A percentile compares a stretch with the other conserved stretches of the same genome.
Evolutionary conservation across 2,113 vertebrate genomes (phyloP).

Genomic region (Pachyramphus minor): DNA sequence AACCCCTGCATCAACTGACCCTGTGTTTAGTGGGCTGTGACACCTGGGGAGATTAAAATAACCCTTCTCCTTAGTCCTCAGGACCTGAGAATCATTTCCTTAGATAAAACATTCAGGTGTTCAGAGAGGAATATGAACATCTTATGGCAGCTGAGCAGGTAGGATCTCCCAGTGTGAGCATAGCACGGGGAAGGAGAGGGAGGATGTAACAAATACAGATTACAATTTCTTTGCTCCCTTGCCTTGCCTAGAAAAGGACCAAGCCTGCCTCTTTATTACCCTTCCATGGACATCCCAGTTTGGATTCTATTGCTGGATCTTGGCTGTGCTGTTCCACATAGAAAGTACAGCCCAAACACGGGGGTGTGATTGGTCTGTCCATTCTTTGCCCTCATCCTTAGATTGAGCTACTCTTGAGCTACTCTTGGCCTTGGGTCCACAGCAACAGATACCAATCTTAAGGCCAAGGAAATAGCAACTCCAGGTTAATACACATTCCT

Average conservation of each 20-base stretch:
- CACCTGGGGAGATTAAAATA: neutral
- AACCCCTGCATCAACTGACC: neutral
- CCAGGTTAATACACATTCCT: neutral
- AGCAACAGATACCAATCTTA: neutral
- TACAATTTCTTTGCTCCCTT: neutral
- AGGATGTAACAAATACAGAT: neutral
- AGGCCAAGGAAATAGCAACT: neutral
- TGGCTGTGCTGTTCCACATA: neutral
- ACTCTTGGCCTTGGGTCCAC: too few relatives aligned
- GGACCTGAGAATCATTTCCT: neutral
- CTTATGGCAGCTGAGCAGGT: neutral
- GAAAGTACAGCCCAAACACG: neutral
- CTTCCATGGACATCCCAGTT: neutral
- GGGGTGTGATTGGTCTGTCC: neutral
- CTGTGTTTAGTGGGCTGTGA: neutral
- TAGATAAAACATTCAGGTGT: neutral
- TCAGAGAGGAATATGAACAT: neutral
- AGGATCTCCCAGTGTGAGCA: neutral
- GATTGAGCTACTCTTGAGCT: too few relatives aligned
- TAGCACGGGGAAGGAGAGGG: neutral
- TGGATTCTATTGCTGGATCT: neutral
- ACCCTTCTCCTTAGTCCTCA: neutral
- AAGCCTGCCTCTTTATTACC: neutral
- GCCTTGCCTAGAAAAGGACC: neutral
- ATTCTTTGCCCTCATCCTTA: too few relatives aligned